Percentiles rank a stretch among this genome's conserved stretches.
Conservation (phyloP, 2,113 vertebrate genomes). For the Clarias batrachus region DNA sequence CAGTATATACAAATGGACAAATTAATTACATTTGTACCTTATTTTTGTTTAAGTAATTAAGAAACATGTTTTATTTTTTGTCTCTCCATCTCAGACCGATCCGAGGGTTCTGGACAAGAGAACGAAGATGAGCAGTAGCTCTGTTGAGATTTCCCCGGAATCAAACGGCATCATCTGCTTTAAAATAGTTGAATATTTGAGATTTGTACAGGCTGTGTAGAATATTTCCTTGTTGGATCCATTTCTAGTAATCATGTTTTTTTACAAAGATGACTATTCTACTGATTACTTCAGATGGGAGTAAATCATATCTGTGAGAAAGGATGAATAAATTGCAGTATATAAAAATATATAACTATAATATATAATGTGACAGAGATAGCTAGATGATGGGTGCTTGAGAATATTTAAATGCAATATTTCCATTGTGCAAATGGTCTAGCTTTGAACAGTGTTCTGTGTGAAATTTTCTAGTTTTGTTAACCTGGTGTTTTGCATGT, state of each 20-base stretch:
- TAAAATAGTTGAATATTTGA: constrained; percentile 75
- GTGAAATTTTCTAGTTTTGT: constrained; percentile 80
- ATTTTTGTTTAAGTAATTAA: not conserved
- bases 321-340: constrained; percentile 70
- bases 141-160: constrained; percentile 24
- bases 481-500: constrained; percentile 87
- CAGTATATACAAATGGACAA: not conserved
- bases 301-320: constrained; percentile 74
- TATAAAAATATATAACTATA: constrained; percentile 59
- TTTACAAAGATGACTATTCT: constrained; percentile 73
- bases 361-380: constrained; percentile 67
- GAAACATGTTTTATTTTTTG: not conserved
- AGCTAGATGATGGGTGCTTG: constrained; percentile 71
- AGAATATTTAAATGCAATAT: constrained; percentile 89
- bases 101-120: constrained; percentile 93
- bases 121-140: constrained; percentile 87
- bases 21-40: not conserved
- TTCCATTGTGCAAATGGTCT: constrained; percentile 77
- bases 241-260: constrained; percentile 76
- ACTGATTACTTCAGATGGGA: constrained; percentile 81
- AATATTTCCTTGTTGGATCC: constrained; percentile 84
- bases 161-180: constrained; percentile 61
- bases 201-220: constrained; percentile 88
- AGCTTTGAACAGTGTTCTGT: constrained; percentile 83
- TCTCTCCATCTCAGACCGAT: constrained; percentile 78